A percentile compares a stretch with the other conserved stretches of the same genome.
Evolutionary conservation across 2,888 invertebrate genomes (phyloP).

Genomic region (Coenonympha glycerion): DNA sequence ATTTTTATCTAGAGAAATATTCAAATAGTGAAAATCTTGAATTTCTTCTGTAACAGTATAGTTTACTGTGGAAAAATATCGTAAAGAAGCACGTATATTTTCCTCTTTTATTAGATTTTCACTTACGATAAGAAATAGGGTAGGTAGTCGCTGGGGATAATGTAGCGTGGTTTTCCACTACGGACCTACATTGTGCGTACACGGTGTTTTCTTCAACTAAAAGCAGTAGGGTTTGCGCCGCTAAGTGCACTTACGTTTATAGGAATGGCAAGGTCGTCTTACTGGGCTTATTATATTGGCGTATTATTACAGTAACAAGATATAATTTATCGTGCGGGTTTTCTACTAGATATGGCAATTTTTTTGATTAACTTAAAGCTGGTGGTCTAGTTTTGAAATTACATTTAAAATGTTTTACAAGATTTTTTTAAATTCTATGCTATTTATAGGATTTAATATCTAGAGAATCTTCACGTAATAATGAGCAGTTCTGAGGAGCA

Average conservation of each 20-base stretch:
- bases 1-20: neutral
- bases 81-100: constrained; percentile 19
- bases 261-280: neutral
- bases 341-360: too few relatives aligned
- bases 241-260: constrained; percentile 6
- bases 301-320: neutral
- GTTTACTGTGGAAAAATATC: constrained; percentile 18
- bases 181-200: neutral
- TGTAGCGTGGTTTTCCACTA: constrained; percentile 4
- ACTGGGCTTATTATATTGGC: neutral
- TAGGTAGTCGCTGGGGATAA: constrained; percentile 14
- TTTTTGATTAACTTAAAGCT: too few relatives aligned
- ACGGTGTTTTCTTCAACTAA: neutral
- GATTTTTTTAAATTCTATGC: neutral
- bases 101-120: constrained; percentile 22
- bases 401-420: too few relatives aligned
- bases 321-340: neutral
- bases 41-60: neutral
- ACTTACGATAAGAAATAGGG: constrained; percentile 23
- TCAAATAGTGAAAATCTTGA: neutral
- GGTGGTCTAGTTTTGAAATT: too few relatives aligned
- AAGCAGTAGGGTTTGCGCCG: neutral
- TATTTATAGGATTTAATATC: neutral
- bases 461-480: too few relatives aligned
- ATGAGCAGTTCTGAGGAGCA: too few relatives aligned